A percentile compares a stretch with the other conserved stretches of the same genome.
Evolutionary conservation across 2,888 invertebrate genomes (phyloP).

Genomic region (Willowsia nigromaculata): DNA sequence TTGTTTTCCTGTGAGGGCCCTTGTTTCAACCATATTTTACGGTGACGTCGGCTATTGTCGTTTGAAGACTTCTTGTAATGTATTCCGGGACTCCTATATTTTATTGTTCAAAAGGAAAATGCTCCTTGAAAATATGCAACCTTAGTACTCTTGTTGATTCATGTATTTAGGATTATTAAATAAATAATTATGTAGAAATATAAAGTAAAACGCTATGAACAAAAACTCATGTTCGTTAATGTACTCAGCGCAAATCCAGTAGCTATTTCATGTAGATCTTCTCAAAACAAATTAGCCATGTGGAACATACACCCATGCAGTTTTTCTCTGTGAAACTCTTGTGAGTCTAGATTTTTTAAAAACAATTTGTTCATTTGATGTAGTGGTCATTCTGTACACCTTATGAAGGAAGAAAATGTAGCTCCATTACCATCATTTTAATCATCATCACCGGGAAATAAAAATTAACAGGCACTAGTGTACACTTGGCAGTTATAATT

Average conservation of each 20-base stretch:
- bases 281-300: conserved; percentile 42
- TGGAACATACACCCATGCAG: conserved; percentile 16
- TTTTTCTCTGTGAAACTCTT: conserved; percentile 18
- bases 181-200: no score
- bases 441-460: conserved; percentile 42
- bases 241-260: conserved; percentile 54
- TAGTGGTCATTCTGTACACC: not conserved
- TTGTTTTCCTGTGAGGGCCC: conserved; percentile 70
- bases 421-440: not conserved
- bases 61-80: conserved; percentile 37
- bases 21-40: conserved; percentile 69
- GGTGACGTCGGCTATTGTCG: conserved; percentile 58
- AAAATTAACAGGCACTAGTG: conserved; percentile 52
- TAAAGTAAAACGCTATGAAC: not conserved
- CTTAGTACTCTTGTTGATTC: no score
- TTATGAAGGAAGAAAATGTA: conserved; percentile 1
- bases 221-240: not conserved
- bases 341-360: not conserved
- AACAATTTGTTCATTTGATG: conserved; percentile 30
- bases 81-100: not conserved
- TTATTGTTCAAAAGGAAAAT: no score
- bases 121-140: no score
- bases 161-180: no score
- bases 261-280: conserved; percentile 49
- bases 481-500: conserved; percentile 69